Base-by-base conservation (phyloP, 2,888 invertebrate genomes). In the Drosophila pseudotalamancana region DNA sequence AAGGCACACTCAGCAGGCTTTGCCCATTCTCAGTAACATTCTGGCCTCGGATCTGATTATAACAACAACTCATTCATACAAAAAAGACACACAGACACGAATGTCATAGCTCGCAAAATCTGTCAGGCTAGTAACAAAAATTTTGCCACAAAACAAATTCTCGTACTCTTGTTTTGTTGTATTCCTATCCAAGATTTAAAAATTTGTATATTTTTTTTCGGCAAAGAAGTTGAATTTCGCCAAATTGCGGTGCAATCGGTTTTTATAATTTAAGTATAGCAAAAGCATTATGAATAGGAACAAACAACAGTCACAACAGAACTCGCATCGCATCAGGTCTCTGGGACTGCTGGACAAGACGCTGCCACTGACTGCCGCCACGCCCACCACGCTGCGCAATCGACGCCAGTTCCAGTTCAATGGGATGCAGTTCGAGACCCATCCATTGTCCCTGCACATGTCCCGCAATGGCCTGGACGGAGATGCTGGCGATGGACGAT, bases 341-440 rank as follows among this genome's bases (percentile, higher is more conserved):
- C 25, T 82, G 18, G 46, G 70, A 6, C 49, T 86, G 6, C 8
- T 78, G 23, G 27, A 56, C 11, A 70, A 65, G 21, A 34, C 60
- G 4, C 8, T 62, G 31, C 65, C 55, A 1, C 14, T 76, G n/a
- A 40, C 45, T 0, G 75, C 43, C 18, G 55, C 57, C 9, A 40
- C 76, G 2, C 50, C 54, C 1, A 60, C 63, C 0, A 54, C 72
- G 37, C 14, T 77, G 60, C 77, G 61, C 6, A 12, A 48, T 4
- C 46, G 49, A 1, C 79, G 81, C 0, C 39, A 72, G 0, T 87
- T 68, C 14, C 46, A 45, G 6, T 80, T 65, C 43, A 67, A 79
- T 40, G 79, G 72, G 0, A 48, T 49, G 62, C 37, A 32, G 1
- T 79, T 76, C 16, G 72, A 65, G 56, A 61, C 72, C 14, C 48